phyloP scores from a whole-genome alignment of 2,797 vertebrate genomes.

The Florisuga fusca region DNA sequence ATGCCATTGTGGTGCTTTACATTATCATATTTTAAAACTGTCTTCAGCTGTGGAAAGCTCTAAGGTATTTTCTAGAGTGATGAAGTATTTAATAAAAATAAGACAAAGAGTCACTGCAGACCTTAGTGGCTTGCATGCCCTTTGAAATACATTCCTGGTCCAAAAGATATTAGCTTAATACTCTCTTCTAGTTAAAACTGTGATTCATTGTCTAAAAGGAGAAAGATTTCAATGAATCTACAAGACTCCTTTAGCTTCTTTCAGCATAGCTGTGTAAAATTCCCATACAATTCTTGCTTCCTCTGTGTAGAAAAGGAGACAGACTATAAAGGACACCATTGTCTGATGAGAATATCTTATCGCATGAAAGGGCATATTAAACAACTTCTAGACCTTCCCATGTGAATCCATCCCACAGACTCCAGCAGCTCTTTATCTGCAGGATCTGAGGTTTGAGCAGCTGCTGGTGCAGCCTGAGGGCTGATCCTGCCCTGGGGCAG shows the following conservation, averaged over 20 bases:
- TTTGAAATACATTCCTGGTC: conserved; percentile 58
- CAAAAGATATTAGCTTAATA: conserved; percentile 69
- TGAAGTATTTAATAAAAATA: conserved; percentile 76
- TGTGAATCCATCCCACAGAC: neutral
- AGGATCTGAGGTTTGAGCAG: neutral
- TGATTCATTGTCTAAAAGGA: conserved; percentile 59
- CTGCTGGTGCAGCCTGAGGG: neutral
- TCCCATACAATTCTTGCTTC: neutral
- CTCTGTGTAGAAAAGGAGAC: neutral
- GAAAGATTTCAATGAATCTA: conserved; percentile 7
- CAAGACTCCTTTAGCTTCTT: conserved; percentile 20
- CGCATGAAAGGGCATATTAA: neutral
- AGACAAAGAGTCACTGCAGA: conserved; percentile 68
- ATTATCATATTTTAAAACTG: conserved; percentile 27
- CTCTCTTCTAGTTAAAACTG: conserved; percentile 54
- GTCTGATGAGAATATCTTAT: neutral
- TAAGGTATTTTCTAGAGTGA: conserved; percentile 60
- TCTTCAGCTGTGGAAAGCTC: conserved; percentile 42
- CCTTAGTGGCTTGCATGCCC: conserved; percentile 43
- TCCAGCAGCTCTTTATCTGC: neutral
- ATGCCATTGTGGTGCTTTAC: neutral
- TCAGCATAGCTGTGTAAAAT: neutral
- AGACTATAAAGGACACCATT: neutral
- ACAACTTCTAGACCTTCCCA: neutral
- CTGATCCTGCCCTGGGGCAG: fast-evolving